Percentiles rank a stretch among this genome's conserved stretches.
Conservation (phyloP, 2,113 vertebrate genomes). For the Salvelinus namaycush region DNA sequence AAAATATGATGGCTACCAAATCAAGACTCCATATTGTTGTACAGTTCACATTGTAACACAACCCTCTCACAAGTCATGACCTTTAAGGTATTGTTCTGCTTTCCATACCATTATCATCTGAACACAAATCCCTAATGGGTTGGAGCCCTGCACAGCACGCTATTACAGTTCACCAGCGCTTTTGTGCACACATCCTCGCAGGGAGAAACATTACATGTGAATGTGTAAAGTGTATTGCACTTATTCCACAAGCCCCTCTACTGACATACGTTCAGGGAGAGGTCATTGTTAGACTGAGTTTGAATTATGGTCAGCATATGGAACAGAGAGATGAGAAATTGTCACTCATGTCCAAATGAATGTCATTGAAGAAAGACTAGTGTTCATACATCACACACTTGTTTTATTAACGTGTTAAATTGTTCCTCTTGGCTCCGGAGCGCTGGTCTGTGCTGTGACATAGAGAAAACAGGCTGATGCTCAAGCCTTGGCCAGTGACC, state of each 20-base stretch:
- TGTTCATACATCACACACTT: conserved; percentile 8
- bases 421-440: conserved; percentile 13
- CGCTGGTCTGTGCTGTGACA: neutral
- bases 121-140: neutral
- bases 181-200: neutral
- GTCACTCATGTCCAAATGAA: conserved; percentile 11
- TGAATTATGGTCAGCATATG: conserved; percentile 29
- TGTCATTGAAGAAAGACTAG: conserved; percentile 14
- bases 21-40: too few species aligned
- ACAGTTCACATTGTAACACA: too few species aligned
- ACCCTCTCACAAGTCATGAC: too few species aligned
- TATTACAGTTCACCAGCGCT: neutral
- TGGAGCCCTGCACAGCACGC: neutral
- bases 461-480: conserved; percentile 13
- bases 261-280: conserved; percentile 15
- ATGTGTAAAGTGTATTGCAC: conserved; percentile 26
- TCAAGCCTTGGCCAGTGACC: neutral
- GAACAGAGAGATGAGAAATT: conserved; percentile 14
- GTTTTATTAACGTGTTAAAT: neutral
- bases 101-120: too few species aligned
- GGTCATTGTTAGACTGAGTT: conserved; percentile 3
- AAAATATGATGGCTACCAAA: too few species aligned
- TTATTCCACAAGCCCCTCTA: conserved; percentile 9
- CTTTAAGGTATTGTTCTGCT: too few species aligned
- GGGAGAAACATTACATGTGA: conserved; percentile 1